phyloP scores from a whole-genome alignment of 2,797 vertebrate genomes.

The Pangasius larnaudii region DNA sequence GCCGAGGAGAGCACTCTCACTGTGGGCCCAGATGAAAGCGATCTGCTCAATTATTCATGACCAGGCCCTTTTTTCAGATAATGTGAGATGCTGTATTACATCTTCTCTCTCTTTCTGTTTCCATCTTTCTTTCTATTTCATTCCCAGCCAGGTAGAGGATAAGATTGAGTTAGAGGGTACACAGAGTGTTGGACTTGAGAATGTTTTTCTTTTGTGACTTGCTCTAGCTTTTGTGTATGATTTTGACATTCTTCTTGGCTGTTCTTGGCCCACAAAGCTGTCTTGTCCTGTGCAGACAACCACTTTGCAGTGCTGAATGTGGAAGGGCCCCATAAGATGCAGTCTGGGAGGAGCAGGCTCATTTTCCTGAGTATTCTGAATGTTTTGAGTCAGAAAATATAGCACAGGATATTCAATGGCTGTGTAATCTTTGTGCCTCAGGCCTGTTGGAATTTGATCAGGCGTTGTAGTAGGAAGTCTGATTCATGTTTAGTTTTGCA shows the following conservation, averaged over 20 bases:
- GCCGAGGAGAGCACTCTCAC: constrained; percentile 81
- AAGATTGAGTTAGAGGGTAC: constrained; percentile 22
- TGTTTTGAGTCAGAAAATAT: constrained; percentile 8
- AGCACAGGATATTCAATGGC: not conserved
- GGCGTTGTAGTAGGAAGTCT: not conserved
- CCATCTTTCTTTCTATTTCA: constrained; percentile 55
- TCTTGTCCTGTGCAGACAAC: not conserved
- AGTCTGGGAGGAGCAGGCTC: not conserved
- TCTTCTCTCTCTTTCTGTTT: constrained; percentile 56
- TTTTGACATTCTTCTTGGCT: not conserved
- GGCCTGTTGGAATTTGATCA: constrained; percentile 14
- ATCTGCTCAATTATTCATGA: constrained; percentile 96
- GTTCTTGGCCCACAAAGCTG: not conserved
- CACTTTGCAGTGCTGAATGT: not conserved
- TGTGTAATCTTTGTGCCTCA: not conserved
- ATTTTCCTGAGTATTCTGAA: constrained; percentile 13
- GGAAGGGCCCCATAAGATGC: not conserved
- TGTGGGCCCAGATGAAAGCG: constrained; percentile 82
- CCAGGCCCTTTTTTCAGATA: constrained; percentile 69
- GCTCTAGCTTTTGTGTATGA: not conserved
- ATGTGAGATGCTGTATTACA: constrained; percentile 69
- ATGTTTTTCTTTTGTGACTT: constrained; percentile 7
- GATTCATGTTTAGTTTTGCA: not conserved
- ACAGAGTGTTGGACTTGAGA: constrained; percentile 31
- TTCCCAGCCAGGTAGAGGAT: constrained; percentile 50